Conservation (phyloP, 2,113 vertebrate genomes). For the Mirounga angustirostris region DNA sequence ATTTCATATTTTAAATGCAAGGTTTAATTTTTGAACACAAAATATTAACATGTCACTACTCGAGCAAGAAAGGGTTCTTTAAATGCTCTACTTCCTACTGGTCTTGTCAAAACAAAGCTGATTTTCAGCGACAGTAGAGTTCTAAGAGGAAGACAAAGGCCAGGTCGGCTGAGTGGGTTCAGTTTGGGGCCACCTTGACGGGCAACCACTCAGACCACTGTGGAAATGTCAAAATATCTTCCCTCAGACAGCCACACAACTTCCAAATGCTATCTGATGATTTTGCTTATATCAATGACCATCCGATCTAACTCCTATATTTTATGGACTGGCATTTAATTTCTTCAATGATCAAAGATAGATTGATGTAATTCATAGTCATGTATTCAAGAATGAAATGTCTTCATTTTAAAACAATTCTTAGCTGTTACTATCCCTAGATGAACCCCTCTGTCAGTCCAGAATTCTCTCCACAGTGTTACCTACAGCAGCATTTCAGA, state of each 20-base stretch:
- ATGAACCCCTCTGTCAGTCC: background rate
- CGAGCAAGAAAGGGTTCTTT: background rate
- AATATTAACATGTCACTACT: background rate
- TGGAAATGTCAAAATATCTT: background rate
- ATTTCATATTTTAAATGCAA: background rate
- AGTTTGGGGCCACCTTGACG: background rate
- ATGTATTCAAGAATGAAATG: background rate
- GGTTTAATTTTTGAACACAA: slow-evolving; percentile 33
- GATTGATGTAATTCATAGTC: background rate
- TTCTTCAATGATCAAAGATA: background rate
- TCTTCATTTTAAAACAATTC: background rate
- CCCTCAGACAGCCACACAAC: background rate
- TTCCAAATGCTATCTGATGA: background rate
- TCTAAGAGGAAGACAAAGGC: background rate
- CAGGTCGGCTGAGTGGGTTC: background rate
- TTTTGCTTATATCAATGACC: background rate
- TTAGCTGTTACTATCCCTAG: background rate
- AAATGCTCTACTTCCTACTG: background rate
- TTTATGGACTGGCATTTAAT: background rate
- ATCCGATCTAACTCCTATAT: background rate
- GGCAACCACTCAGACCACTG: background rate
- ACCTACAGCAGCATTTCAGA: rapidly evolving
- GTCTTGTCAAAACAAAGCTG: background rate
- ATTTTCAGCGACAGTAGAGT: background rate
- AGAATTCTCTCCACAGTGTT: background rate